Percentiles rank a stretch among this genome's conserved stretches.
These are phyloP conservation scores for Emydura subglobosa DNA, from an alignment of 2,113 vertebrate genomes.

Conservation along the genomic window DNA sequence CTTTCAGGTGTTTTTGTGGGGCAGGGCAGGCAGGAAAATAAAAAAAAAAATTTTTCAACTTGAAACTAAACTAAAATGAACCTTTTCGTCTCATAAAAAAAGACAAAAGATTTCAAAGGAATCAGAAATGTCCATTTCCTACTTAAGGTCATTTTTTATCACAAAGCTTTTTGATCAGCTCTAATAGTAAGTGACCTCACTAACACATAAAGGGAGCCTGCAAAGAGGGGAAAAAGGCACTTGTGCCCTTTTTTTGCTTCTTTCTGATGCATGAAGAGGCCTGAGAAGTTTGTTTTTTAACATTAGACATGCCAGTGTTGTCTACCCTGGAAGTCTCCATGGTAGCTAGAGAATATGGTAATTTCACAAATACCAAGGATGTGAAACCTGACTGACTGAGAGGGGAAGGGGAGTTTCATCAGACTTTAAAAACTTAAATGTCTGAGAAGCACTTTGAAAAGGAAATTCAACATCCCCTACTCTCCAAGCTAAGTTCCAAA, in stretches of 20 bases:
- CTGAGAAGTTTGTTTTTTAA: too few relatives aligned
- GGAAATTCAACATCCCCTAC: background rate
- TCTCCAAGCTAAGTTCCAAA: background rate
- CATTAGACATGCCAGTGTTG: too few relatives aligned
- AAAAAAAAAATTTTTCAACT: background rate
- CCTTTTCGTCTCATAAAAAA: background rate
- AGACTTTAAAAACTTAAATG: background rate
- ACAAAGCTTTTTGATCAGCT: too few relatives aligned
- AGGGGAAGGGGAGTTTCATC: background rate
- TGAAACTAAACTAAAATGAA: background rate
- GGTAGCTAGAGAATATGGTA: background rate
- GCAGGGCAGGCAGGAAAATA: background rate
- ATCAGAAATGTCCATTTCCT: background rate
- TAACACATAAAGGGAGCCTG: too few relatives aligned
- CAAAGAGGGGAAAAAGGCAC: too few relatives aligned
- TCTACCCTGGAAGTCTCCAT: background rate
- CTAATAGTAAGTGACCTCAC: too few relatives aligned
- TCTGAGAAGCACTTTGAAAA: background rate
- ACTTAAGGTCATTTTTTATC: too few relatives aligned
- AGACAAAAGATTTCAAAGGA: background rate
- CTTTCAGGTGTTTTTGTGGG: background rate
- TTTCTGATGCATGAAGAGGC: too few relatives aligned
- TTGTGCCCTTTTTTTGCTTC: too few relatives aligned
- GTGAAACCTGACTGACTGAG: background rate
- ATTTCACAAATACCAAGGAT: background rate